Percentiles rank a stretch among this genome's conserved stretches.
These are phyloP conservation scores for Helicoverpa assulta DNA, from an alignment of 2,888 invertebrate genomes.

Conservation along the genomic window DNA sequence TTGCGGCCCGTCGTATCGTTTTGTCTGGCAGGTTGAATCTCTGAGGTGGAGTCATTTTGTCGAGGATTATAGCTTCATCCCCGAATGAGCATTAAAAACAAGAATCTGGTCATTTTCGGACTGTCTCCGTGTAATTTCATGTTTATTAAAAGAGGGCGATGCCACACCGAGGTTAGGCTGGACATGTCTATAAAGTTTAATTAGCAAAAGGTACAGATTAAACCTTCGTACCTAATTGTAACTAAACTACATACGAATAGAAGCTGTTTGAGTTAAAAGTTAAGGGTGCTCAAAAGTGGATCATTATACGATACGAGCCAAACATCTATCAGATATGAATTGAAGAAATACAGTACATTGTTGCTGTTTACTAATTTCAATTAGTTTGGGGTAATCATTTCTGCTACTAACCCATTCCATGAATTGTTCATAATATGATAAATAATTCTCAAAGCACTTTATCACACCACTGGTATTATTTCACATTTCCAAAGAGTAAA, in stretches of 20 bases:
- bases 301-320: too few relatives aligned
- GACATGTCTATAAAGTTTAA: too few relatives aligned
- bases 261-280: too few relatives aligned
- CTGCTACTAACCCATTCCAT: too few relatives aligned
- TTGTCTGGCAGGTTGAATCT: conserved; percentile 75
- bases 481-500: conserved; percentile 27
- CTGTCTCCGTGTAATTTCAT: conserved; percentile 64
- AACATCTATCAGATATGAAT: too few relatives aligned
- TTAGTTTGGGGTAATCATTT: too few relatives aligned
- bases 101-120: conserved; percentile 70
- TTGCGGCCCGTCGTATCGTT: conserved; percentile 75
- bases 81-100: conserved; percentile 76
- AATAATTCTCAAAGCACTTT: neutral
- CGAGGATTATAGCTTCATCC: conserved; percentile 76
- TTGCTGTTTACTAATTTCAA: too few relatives aligned
- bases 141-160: conserved; percentile 55
- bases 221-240: too few relatives aligned
- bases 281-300: too few relatives aligned
- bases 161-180: neutral
- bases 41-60: conserved; percentile 78
- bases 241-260: too few relatives aligned
- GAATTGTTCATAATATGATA: neutral
- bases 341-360: too few relatives aligned
- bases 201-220: too few relatives aligned
- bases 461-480: conserved; percentile 21